A percentile compares a stretch with the other conserved stretches of the same genome.
phyloP scores from a whole-genome alignment of 2,888 invertebrate species.

The Sussaba pulchella region DNA sequence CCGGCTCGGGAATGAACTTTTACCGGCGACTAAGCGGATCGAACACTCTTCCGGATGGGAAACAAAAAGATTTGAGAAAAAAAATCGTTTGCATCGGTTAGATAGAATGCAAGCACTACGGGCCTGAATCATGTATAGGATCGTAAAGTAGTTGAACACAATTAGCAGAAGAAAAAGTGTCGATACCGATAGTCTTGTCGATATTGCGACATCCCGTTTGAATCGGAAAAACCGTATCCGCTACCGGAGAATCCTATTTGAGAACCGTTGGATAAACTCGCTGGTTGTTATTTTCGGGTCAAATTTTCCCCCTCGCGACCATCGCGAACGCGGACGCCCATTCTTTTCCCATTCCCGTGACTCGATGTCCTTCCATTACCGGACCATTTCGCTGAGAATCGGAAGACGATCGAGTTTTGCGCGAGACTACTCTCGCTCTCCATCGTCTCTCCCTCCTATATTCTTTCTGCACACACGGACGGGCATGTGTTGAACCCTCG shows the following conservation, averaged over 20 bases:
- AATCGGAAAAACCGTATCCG: too few relatives aligned
- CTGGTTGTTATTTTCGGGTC: constrained; percentile 53
- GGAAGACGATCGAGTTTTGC: constrained; percentile 66
- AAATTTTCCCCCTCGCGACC: constrained; percentile 46
- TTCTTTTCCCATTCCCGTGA: constrained; percentile 29
- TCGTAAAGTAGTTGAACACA: not conserved
- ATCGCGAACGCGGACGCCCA: constrained; percentile 12
- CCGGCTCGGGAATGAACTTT: constrained; percentile 74
- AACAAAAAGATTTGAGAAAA: constrained; percentile 27
- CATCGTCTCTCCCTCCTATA: constrained; percentile 24
- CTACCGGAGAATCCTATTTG: too few relatives aligned
- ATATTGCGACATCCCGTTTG: not conserved
- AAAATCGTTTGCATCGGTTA: constrained; percentile 37
- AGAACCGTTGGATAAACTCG: constrained; percentile 46
- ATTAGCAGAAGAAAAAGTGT: not conserved
- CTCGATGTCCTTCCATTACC: constrained; percentile 62
- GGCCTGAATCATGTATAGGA: not conserved
- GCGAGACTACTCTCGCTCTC: constrained; percentile 48
- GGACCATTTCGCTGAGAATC: constrained; percentile 66
- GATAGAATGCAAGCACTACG: constrained; percentile 15
- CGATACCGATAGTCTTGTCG: not conserved
- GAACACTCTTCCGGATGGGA: constrained; percentile 60
- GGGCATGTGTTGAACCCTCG: constrained; percentile 40
- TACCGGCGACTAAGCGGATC: constrained; percentile 73
- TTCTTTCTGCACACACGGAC: constrained; percentile 19